phyloP scores from a whole-genome alignment of 2,888 invertebrate genomes.

The Xestoiulus laeticollis region DNA sequence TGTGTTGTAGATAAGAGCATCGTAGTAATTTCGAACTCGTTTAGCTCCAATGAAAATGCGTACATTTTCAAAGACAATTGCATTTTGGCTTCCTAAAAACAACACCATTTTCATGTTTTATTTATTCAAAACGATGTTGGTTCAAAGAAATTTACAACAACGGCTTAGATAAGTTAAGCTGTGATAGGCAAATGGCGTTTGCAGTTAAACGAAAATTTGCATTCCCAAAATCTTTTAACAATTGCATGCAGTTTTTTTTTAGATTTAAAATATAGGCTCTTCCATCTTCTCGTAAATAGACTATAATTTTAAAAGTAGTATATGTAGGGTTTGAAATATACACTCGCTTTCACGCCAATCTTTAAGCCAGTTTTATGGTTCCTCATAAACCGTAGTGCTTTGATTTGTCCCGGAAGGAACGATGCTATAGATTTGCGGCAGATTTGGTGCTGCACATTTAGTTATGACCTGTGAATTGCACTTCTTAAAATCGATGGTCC shows the following conservation, averaged over 20 bases:
- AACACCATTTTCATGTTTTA: not conserved
- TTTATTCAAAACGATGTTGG: not conserved
- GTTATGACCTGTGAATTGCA: slow-evolving; percentile 40
- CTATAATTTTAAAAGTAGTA: not conserved
- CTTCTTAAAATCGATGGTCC: slow-evolving; percentile 31
- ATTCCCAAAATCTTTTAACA: not conserved
- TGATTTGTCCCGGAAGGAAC: slow-evolving; percentile 13
- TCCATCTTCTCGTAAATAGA: not conserved
- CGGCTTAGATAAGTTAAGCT: not conserved
- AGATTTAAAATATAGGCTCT: not conserved
- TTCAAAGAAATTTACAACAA: not conserved
- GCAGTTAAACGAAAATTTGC: not conserved
- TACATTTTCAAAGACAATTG: not conserved
- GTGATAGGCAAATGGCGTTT: not conserved
- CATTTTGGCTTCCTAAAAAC: not conserved
- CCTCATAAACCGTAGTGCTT: slow-evolving; percentile 33
- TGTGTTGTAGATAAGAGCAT: not conserved
- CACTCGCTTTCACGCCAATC: not conserved
- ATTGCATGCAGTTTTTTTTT: not conserved
- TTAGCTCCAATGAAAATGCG: not conserved
- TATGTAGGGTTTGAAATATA: not conserved
- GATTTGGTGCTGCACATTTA: slow-evolving; percentile 2
- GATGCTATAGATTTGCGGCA: not conserved
- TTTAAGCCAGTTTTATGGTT: not conserved
- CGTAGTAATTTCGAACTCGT: not conserved